Percentiles rank a stretch among this genome's conserved stretches.
Conservation (phyloP, 2,113 vertebrate genomes). For the Myrmophylax atrothorax region DNA sequence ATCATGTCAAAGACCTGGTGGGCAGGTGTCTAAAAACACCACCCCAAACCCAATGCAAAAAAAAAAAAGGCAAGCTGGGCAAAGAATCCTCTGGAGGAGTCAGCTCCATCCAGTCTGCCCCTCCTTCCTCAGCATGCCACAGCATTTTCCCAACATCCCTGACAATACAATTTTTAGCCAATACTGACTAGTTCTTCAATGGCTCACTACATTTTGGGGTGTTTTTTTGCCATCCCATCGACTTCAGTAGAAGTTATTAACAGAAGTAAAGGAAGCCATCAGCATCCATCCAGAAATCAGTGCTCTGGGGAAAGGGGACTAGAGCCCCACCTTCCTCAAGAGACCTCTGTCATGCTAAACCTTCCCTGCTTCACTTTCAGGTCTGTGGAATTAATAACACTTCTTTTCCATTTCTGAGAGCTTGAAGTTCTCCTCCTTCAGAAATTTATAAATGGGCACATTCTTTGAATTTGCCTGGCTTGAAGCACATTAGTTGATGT, state of each 20-base stretch:
- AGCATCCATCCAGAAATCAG: neutral
- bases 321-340: neutral
- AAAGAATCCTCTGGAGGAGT: neutral
- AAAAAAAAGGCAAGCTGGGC: neutral
- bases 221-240: rapidly evolving
- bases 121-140: neutral
- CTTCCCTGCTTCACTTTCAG: neutral
- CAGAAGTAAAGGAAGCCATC: neutral
- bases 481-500: neutral
- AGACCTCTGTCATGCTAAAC: neutral
- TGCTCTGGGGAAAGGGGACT: neutral
- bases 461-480: neutral
- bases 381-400: neutral
- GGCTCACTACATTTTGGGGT: neutral
- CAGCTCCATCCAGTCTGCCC: rapidly evolving
- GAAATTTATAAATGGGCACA: neutral
- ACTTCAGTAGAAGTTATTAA: neutral
- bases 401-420: neutral
- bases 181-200: neutral
- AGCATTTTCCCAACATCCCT: neutral
- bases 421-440: neutral
- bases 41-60: neutral
- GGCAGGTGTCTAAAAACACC: neutral
- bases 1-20: neutral
- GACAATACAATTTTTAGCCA: neutral